Percentiles rank a stretch among this genome's conserved stretches.
Conservation (phyloP, 1,140 invertebrate genomes). For the Mesaphorura yosii region DNA sequence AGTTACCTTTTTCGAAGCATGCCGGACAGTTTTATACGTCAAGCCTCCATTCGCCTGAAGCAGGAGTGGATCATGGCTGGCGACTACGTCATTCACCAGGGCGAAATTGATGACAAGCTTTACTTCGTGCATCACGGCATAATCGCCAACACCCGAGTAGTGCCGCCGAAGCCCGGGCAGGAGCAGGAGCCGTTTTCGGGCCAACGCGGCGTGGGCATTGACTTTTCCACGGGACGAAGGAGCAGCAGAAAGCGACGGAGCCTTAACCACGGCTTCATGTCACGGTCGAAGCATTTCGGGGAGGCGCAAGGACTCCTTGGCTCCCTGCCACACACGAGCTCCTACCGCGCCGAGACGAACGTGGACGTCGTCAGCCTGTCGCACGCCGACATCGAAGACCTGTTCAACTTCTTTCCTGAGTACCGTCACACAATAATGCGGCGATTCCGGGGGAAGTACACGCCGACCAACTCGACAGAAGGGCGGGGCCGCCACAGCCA, state of each 20-base stretch:
- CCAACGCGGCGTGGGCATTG: no score
- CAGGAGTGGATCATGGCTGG: slow-evolving; percentile 3
- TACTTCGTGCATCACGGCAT: slow-evolving; percentile 16
- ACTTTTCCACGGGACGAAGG: no score
- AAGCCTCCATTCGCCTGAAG: not conserved
- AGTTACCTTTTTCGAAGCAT: slow-evolving; percentile 5
- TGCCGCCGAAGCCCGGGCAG: no score
- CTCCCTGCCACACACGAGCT: not conserved
- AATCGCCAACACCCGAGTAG: not conserved
- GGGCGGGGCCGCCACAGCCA: no score
- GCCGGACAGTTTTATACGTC: slow-evolving; percentile 1
- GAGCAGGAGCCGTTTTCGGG: no score
- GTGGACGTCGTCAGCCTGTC: slow-evolving; percentile 6
- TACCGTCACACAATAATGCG: not conserved
- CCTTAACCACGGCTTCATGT: no score
- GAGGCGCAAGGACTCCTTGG: slow-evolving; percentile 3
- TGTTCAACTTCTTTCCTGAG: slow-evolving; percentile 10
- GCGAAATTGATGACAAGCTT: slow-evolving; percentile 7
- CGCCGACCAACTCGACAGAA: no score
- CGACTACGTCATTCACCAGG: slow-evolving; percentile 7
- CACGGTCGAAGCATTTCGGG: no score
- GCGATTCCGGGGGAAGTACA: not conserved
- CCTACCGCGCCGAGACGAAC: slow-evolving; percentile 6
- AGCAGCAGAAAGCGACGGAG: no score
- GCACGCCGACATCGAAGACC: slow-evolving; percentile 2